Percentiles rank a stretch among this genome's conserved stretches.
These are phyloP conservation scores for Macaria notata DNA, from an alignment of 2,888 invertebrate species.

Conservation along the genomic window DNA sequence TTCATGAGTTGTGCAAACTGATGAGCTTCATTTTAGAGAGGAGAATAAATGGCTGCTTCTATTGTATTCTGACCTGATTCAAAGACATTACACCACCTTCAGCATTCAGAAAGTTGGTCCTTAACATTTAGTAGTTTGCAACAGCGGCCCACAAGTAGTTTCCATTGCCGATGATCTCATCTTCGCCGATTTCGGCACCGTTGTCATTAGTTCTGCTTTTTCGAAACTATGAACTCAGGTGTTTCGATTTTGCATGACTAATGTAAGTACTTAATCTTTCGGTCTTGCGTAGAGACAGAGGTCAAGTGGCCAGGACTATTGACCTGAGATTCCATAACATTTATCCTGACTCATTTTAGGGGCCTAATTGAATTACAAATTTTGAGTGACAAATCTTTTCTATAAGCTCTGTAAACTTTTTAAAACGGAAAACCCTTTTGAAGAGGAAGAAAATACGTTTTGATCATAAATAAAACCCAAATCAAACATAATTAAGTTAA, in stretches of 20 bases:
- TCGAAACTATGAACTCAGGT: conserved; percentile 6
- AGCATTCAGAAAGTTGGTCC: not conserved
- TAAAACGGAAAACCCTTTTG: too few species aligned
- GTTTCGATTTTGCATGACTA: conserved; percentile 6
- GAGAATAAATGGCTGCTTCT: too few species aligned
- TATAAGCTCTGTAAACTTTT: too few species aligned
- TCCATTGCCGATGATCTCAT: conserved; percentile 9
- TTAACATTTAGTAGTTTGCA: not conserved
- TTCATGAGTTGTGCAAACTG: too few species aligned
- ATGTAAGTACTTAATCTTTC: conserved; percentile 2
- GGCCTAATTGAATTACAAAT: too few species aligned
- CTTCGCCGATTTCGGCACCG: conserved; percentile 3
- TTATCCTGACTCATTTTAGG: too few species aligned
- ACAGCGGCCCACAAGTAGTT: not conserved
- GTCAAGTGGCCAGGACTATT: not conserved
- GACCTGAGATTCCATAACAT: not conserved
- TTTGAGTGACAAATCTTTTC: too few species aligned
- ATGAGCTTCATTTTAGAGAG: too few species aligned
- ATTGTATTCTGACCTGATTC: not conserved
- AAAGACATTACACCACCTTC: not conserved
- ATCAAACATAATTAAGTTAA: too few species aligned
- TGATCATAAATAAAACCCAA: too few species aligned
- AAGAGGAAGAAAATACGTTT: too few species aligned
- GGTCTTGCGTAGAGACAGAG: not conserved
- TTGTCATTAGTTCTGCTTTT: conserved; percentile 11